Evolutionary conservation across 2,797 vertebrate genomes (phyloP), one percentile per base, ranked within the genome.

Genomic region (Cynopterus sphinx): DNA sequence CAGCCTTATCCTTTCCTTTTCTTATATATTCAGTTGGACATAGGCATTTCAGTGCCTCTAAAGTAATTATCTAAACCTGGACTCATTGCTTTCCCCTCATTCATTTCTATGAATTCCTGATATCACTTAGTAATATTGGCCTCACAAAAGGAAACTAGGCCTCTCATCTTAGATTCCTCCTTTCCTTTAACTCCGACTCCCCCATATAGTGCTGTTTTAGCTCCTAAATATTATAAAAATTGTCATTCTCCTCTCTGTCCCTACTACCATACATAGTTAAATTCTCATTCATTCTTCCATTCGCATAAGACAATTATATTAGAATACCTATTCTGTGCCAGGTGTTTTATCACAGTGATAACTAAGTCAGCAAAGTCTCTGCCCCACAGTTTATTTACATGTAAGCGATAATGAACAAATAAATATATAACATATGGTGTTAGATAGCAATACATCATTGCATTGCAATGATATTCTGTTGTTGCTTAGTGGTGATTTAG

Each of bases 91-190:
- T 90, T 90, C n/a, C 21, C 21, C 51, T 79, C 36, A 70, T 28
- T 73, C n/a, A 74, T 74, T 88, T 94, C 43, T 95, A 16, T 83
- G 39, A 74, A 87, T 95, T 94, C n/a, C 51, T 75, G 15, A 39
- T 33, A 21, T 59, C 19, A 22, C 28, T 36, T 71, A 46, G 36
- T 67, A 67, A 49, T 24, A 12, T 6, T 24, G 51, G 65, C 57
- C 46, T 53, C 55, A 83, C 81, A 84, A 31, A 71, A 74, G 57
- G 36, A 90, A 94, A 43, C n/a, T 10, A 26, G 17, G 13, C 36
- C 13, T 89, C 5, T 86, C 36, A 51, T 41, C 43, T 43, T 78
- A n/a, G 71, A 15, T 13, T 31, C 41, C 21, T 49, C 4, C 31
- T 78, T 11, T 89, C 41, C 49, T 71, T 63, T 9, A 79, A 49